Evolutionary conservation across 2,113 vertebrate species (phyloP).

Genomic region (Gymnarchus niloticus): DNA sequence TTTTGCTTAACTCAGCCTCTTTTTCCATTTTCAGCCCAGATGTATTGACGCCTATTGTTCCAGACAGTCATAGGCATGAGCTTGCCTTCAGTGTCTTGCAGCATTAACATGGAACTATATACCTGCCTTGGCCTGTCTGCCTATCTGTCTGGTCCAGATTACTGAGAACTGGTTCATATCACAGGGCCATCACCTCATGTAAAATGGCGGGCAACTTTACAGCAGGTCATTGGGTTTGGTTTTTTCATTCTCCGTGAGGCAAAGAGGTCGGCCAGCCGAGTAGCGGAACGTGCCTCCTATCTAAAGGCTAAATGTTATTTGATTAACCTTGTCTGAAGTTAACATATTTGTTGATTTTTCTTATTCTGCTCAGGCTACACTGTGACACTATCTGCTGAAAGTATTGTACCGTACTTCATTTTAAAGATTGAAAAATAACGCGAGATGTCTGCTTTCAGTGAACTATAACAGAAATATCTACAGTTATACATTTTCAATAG

Average conservation of each 20-base stretch:
- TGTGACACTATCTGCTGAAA: background rate
- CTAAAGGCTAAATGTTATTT: constrained; percentile 7
- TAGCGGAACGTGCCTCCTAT: background rate
- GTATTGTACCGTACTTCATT: background rate
- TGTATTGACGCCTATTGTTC: background rate
- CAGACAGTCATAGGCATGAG: background rate
- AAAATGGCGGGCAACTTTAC: constrained; percentile 54
- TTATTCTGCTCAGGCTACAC: background rate
- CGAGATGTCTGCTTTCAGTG: background rate
- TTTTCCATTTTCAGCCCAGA: background rate
- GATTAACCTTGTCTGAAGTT: constrained; percentile 2
- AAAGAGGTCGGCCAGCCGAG: constrained; percentile 40
- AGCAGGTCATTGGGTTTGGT: constrained; percentile 49
- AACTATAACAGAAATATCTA: background rate
- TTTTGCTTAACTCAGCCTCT: constrained; percentile 16
- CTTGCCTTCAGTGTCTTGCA: constrained; percentile 1
- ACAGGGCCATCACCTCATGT: constrained; percentile 62
- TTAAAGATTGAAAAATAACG: background rate
- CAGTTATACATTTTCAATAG: background rate
- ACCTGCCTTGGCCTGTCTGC: constrained; percentile 31
- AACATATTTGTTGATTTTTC: background rate
- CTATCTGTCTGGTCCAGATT: constrained; percentile 36
- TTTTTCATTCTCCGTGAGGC: constrained; percentile 42
- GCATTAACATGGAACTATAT: background rate
- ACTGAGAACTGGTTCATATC: constrained; percentile 58